phyloP scores from a whole-genome alignment of 23 tunicate genomes.

The Halocynthia aurantium region DNA sequence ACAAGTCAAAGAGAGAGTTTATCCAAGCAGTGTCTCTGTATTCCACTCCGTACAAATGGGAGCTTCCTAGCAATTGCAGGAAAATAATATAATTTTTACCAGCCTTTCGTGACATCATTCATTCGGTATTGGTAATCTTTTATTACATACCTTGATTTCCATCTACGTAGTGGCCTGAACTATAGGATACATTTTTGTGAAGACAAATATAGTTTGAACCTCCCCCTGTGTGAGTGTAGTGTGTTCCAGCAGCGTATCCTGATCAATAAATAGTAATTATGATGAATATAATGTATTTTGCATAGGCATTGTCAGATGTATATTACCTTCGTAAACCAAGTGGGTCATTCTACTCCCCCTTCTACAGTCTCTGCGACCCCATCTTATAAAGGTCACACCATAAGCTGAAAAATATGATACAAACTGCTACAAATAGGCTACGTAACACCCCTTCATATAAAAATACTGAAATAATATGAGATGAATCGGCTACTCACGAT shows the following conservation, averaged over 20 bases:
- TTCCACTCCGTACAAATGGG: constrained; percentile 31
- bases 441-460: too few relatives aligned
- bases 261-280: background rate
- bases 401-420: constrained; percentile 1
- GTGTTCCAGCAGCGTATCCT: constrained; percentile 9
- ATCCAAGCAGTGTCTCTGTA: constrained; percentile 31
- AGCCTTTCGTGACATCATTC: background rate
- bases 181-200: background rate
- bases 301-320: too few relatives aligned
- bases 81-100: background rate
- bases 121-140: background rate
- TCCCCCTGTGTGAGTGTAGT: background rate
- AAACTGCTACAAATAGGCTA: too few relatives aligned
- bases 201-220: constrained; percentile 8
- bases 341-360: background rate
- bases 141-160: constrained; percentile 2
- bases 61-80: background rate
- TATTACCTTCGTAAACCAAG: constrained; percentile 27
- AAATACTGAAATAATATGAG: too few relatives aligned
- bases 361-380: constrained; percentile 43
- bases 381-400: constrained; percentile 34
- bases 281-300: too few relatives aligned
- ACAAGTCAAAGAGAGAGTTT: constrained; percentile 31
- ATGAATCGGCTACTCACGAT: too few relatives aligned
- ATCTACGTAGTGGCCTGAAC: background rate